A percentile compares a stretch with the other conserved stretches of the same genome.
Evolutionary conservation across 1,140 invertebrate genomes (phyloP).

Genomic region (Vanessa atalanta): DNA sequence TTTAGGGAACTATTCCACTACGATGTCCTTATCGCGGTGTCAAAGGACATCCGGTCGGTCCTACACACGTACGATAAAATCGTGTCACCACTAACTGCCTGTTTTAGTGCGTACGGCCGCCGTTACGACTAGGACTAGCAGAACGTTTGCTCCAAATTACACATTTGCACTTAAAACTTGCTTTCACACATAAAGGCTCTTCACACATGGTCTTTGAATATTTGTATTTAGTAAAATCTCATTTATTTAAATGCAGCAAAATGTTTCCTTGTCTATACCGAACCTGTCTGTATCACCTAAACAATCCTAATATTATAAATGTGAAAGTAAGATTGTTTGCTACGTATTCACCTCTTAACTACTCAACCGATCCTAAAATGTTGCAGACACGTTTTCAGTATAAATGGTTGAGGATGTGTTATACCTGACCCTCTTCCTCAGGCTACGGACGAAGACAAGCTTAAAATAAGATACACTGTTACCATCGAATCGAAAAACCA

Average conservation of each 20-base stretch:
- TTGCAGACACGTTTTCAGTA: too few species aligned
- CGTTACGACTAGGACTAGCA: not conserved
- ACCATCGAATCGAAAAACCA: too few species aligned
- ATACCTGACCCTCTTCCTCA: too few species aligned
- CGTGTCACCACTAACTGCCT: slow-evolving; percentile 4
- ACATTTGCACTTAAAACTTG: slow-evolving; percentile 1
- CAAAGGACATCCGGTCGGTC: not conserved
- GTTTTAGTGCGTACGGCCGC: not conserved
- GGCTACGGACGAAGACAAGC: too few species aligned
- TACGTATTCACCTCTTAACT: too few species aligned
- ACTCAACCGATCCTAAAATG: too few species aligned
- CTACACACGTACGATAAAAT: slow-evolving; percentile 1
- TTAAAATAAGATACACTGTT: too few species aligned
- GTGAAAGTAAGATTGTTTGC: too few species aligned
- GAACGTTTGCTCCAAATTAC: not conserved
- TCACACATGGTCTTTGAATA: not conserved
- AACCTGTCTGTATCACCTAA: too few species aligned
- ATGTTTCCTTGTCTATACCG: too few species aligned
- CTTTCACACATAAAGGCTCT: not conserved
- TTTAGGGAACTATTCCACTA: not conserved
- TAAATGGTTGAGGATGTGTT: too few species aligned
- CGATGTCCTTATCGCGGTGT: not conserved
- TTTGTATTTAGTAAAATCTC: not conserved
- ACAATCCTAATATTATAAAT: too few species aligned
- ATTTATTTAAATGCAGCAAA: not conserved